These are phyloP conservation scores for Kryphioiulus occultus DNA, from an alignment of 2,888 invertebrate species.

Conservation along the genomic window DNA sequence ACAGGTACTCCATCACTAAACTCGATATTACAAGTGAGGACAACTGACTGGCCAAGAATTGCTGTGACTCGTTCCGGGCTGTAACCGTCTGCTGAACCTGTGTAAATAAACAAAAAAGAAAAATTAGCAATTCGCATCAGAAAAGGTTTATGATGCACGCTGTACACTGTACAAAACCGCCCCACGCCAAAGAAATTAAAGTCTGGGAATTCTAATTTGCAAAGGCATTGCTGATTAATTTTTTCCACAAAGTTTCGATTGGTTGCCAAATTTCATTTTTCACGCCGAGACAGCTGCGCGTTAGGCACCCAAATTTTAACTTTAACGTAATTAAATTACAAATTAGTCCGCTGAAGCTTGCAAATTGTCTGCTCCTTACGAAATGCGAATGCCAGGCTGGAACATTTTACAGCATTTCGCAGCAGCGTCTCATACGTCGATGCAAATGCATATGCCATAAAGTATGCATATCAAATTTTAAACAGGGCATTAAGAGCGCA, in stretches of 20 bases:
- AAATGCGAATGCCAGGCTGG: neutral
- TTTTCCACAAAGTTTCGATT: neutral
- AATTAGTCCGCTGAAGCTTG: slow-evolving; percentile 2
- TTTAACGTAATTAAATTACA: slow-evolving; percentile 10
- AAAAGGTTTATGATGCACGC: neutral
- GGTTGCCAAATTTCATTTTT: slow-evolving; percentile 6
- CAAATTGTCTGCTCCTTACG: slow-evolving; percentile 10
- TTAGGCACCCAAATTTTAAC: neutral
- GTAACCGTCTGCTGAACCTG: slow-evolving; percentile 51
- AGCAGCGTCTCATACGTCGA: neutral
- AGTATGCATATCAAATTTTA: slow-evolving; percentile 27
- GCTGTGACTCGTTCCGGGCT: slow-evolving; percentile 90
- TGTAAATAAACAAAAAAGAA: neutral
- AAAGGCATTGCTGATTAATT: neutral
- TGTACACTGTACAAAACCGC: neutral
- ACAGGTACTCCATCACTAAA: slow-evolving; percentile 95
- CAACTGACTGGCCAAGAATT: slow-evolving; percentile 94
- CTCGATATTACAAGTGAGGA: slow-evolving; percentile 97
- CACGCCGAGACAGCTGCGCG: slow-evolving; percentile 4
- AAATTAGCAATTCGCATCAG: no score
- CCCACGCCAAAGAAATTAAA: neutral
- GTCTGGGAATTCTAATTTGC: neutral
- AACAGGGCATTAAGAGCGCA: slow-evolving; percentile 7
- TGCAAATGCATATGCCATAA: slow-evolving; percentile 8
- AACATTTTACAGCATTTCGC: neutral